Percentiles rank a stretch among this genome's conserved stretches.
These are phyloP conservation scores for Pyxicephalus adspersus DNA, from an alignment of 2,113 vertebrate genomes.

Conservation along the genomic window DNA sequence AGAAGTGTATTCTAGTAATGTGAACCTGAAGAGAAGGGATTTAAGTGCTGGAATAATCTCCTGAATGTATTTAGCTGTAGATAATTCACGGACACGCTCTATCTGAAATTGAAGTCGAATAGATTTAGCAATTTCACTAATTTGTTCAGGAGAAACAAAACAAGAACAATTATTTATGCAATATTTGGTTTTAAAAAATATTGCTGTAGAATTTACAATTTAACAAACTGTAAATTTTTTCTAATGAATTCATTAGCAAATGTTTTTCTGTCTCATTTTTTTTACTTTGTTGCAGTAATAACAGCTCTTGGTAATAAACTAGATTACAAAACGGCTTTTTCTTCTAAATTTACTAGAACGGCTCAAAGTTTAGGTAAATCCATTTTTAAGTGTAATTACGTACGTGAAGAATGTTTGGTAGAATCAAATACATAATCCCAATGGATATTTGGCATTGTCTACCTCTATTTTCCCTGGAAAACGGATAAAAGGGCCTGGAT, in stretches of 20 bases:
- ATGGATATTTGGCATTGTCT: no score
- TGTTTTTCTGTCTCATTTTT: neutral
- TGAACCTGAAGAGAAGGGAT: neutral
- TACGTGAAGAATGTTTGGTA: no score
- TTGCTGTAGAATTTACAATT: no score
- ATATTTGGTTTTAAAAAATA: neutral
- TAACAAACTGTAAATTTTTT: neutral
- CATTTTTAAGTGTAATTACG: no score
- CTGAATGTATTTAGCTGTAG: neutral
- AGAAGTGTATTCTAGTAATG: neutral
- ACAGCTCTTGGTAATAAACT: no score
- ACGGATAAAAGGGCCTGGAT: no score
- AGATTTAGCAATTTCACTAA: neutral
- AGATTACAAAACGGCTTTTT: no score
- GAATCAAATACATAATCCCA: no score
- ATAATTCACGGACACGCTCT: neutral
- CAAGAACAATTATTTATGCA: neutral
- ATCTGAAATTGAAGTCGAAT: constrained; percentile 2
- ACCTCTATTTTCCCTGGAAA: no score
- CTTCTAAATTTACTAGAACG: no score
- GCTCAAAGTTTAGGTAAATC: no score
- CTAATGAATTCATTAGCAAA: neutral
- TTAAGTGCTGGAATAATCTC: neutral
- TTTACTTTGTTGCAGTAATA: neutral
- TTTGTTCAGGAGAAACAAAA: neutral